phyloP scores from a whole-genome alignment of 2,888 invertebrate genomes.

The Drosophila merina region DNA sequence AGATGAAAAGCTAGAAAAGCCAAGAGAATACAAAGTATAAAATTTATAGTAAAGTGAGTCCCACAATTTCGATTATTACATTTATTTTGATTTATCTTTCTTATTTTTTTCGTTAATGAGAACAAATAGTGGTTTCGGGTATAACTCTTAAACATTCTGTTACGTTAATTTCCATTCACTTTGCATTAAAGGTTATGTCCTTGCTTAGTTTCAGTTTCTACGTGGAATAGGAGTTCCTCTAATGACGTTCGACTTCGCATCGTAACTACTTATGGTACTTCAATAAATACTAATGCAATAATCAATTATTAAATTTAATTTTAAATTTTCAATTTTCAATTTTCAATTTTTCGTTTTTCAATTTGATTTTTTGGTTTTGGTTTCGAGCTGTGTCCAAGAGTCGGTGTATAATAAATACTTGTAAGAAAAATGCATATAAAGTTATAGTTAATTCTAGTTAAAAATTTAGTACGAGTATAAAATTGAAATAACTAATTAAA shows the following conservation, averaged over 20 bases:
- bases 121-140: slow-evolving; percentile 17
- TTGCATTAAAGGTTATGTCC: slow-evolving; percentile 10
- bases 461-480: slow-evolving; percentile 73
- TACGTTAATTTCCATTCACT: slow-evolving; percentile 5
- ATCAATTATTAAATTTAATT: slow-evolving; percentile 24
- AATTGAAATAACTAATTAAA: slow-evolving; percentile 77
- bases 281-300: slow-evolving; percentile 42
- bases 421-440: slow-evolving; percentile 75
- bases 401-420: slow-evolving; percentile 70
- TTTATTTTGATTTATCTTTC: slow-evolving; percentile 42
- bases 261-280: slow-evolving; percentile 49
- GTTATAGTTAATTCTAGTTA: slow-evolving; percentile 75
- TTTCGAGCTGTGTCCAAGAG: slow-evolving; percentile 54
- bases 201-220: slow-evolving; percentile 15
- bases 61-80: slow-evolving; percentile 46
- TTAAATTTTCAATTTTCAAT: slow-evolving; percentile 22
- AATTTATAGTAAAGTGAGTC: slow-evolving; percentile 11
- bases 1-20: neutral
- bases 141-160: slow-evolving; percentile 21
- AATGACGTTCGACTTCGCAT: slow-evolving; percentile 44
- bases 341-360: neutral
- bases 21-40: neutral
- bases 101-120: slow-evolving; percentile 18
- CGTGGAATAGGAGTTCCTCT: slow-evolving; percentile 56
- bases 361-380: slow-evolving; percentile 10